Base-by-base conservation (phyloP, 2,888 invertebrate genomes). In the Drosophila incognita region DNA sequence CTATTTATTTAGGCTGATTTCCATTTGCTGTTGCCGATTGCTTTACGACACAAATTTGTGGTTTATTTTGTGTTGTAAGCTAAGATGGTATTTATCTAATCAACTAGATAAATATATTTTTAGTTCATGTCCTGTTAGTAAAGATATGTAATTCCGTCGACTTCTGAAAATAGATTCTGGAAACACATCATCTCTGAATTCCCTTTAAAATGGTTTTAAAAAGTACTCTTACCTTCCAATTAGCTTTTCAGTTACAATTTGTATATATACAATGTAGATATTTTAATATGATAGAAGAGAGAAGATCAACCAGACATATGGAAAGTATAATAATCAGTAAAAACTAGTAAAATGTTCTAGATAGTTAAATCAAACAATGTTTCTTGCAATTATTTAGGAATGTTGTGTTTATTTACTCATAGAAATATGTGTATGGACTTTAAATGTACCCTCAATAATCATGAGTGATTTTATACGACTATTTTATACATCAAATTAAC, bases 401-500 rank as follows among this genome's bases (percentile, higher is more conserved):
- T 10, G 57, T 46, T 51, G 46, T 61, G 18, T 74, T 66, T 60
- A 61, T 78, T 75, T 79, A 54, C 46, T 73, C 59, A 60, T 65
- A 51, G 27, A 56, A 56, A 24, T 62, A 57, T 58, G 40, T 42
- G 33, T 69, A 49, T 67, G 54, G 49, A 67, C 59, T 67, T 36
- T 66, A 54, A 51, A 58, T 42, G 36, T 79, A 76, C 74, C 56
- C 62, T 53, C 79, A 79, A 79, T 76, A 79, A 51, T 74, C 46
- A 58, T 66, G 74, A 67, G 69, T 59, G 68, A 74, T 56, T 53
- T 75, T 78, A 46, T 79, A 75, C 49, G 66, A 61, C 57, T 78
- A 69, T 69, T 79, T 67, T 79, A 69, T 76, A 76, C 76, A 80
- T 80, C 77, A 65, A 80, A 70, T 52, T 69, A 79, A 76, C 65